These are phyloP conservation scores for Cyclura pinguis DNA, from an alignment of 2,797 vertebrate species.

Conservation along the genomic window DNA sequence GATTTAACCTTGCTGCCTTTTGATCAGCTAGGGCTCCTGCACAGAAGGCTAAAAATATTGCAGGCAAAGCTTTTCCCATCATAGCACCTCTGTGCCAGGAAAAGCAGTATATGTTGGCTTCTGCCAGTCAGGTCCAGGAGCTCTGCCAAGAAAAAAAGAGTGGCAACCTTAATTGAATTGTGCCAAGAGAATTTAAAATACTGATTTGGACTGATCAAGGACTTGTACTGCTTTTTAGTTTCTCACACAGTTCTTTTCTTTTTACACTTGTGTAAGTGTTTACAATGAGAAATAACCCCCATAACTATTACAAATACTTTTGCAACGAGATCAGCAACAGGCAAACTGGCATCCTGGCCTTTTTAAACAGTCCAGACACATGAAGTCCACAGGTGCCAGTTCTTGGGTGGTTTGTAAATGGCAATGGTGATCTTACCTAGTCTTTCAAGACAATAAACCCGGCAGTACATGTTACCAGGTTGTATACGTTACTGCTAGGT, in stretches of 20 bases:
- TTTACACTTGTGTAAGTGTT: neutral
- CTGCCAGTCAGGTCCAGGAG: neutral
- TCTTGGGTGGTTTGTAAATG: neutral
- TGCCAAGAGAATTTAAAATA: neutral
- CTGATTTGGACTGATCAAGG: neutral
- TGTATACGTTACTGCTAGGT: neutral
- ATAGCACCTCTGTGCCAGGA: neutral
- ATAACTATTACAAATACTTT: neutral
- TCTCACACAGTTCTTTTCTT: neutral
- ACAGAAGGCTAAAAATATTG: neutral
- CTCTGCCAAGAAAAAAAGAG: neutral
- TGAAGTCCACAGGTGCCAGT: neutral
- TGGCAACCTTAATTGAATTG: neutral
- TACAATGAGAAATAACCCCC: neutral
- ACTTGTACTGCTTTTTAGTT: neutral
- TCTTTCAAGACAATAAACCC: neutral
- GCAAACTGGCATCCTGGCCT: neutral
- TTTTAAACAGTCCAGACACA: neutral
- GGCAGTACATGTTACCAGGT: neutral
- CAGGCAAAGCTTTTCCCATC: neutral
- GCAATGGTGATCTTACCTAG: neutral
- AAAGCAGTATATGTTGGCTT: neutral
- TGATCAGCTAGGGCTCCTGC: neutral
- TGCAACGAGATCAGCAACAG: neutral
- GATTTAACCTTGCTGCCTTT: neutral